Conservation (phyloP, 1,140 invertebrate genomes). For the Ganaspis sp. region DNA sequence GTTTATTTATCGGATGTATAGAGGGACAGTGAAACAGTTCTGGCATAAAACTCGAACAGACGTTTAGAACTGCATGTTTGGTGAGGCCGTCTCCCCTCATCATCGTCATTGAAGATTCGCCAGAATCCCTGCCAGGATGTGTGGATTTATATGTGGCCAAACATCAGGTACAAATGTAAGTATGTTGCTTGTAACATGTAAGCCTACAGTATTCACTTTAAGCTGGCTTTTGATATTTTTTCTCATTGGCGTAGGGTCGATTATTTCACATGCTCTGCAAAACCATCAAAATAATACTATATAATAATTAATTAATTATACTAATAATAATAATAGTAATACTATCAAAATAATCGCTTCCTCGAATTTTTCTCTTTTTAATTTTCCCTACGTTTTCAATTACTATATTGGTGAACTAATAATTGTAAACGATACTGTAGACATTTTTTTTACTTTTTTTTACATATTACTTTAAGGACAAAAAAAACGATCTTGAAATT, state of each 20-base stretch:
- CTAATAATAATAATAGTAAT: too few species aligned
- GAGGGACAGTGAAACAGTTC: slow-evolving; percentile 59
- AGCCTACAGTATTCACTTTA: slow-evolving; percentile 51
- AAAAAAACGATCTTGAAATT: too few species aligned
- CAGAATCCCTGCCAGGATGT: slow-evolving; percentile 53
- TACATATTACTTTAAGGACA: too few species aligned
- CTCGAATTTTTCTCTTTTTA: too few species aligned
- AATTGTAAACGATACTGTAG: too few species aligned
- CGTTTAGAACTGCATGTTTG: slow-evolving; percentile 73
- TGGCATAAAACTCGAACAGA: slow-evolving; percentile 73
- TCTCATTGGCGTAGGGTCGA: neutral
- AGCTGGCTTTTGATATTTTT: slow-evolving; percentile 44
- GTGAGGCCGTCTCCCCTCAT: slow-evolving; percentile 73
- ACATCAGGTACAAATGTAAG: slow-evolving; percentile 56
- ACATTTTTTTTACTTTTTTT: too few species aligned
- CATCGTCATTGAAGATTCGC: slow-evolving; percentile 62
- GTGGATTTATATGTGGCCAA: slow-evolving; percentile 50
- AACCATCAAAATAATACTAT: too few species aligned
- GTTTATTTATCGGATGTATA: neutral
- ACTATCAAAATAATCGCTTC: too few species aligned
- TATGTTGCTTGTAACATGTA: slow-evolving; percentile 39
- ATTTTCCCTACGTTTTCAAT: too few species aligned
- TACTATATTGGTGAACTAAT: too few species aligned
- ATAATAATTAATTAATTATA: too few species aligned
- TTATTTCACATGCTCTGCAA: neutral